phyloP scores from a whole-genome alignment of 2,113 vertebrate genomes.

The Furnarius figulus region DNA sequence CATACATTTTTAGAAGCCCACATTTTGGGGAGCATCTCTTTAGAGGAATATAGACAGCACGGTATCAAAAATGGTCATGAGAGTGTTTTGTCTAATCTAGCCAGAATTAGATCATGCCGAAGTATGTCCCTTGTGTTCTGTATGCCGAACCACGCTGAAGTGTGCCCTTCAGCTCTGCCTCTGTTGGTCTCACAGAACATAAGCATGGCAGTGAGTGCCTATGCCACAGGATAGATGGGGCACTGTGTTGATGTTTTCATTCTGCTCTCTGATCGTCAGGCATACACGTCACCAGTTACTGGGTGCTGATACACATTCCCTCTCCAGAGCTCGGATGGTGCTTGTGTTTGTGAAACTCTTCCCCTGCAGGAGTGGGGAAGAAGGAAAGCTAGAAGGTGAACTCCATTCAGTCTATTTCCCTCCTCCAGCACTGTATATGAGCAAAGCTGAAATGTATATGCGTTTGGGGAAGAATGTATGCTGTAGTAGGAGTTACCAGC shows the following conservation, averaged over 20 bases:
- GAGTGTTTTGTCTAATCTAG: background rate
- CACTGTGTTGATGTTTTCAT: rapidly evolving
- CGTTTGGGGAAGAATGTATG: background rate
- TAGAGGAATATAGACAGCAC: background rate
- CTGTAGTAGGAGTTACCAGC: slow-evolving; percentile 18
- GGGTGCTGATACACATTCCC: background rate
- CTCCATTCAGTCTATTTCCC: background rate
- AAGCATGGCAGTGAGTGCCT: rapidly evolving
- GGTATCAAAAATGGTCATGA: background rate
- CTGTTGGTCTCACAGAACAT: rapidly evolving
- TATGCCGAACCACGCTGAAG: background rate
- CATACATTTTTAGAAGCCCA: background rate
- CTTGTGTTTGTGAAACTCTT: background rate
- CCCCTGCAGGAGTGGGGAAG: background rate
- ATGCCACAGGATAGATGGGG: rapidly evolving
- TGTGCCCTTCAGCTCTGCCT: background rate
- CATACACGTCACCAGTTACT: rapidly evolving
- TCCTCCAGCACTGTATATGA: background rate
- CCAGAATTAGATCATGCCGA: background rate
- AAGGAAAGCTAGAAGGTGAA: background rate
- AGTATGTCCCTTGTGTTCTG: background rate
- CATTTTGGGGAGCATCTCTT: background rate
- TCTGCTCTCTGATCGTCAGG: background rate
- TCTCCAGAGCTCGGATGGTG: background rate
- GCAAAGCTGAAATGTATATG: slow-evolving; percentile 4